Conservation (phyloP, 2,113 vertebrate genomes). For the Xiphophorus hellerii region DNA sequence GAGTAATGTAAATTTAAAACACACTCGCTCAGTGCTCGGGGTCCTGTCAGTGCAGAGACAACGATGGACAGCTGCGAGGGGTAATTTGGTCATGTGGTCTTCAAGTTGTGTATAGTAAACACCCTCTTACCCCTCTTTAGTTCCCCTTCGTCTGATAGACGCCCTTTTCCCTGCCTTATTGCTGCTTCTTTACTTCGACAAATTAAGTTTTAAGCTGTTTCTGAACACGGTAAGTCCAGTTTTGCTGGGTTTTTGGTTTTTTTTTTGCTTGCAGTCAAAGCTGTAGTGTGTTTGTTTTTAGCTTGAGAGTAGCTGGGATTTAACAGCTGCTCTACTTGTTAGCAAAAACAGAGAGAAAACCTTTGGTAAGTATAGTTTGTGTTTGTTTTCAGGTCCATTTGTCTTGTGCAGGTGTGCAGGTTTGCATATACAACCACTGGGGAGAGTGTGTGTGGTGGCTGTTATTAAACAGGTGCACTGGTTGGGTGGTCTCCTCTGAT, state of each 20-base stretch:
- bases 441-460: slow-evolving; percentile 17
- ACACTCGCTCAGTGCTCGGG: slow-evolving; percentile 33
- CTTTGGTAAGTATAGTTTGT: background rate
- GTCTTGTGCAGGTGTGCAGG: slow-evolving; percentile 31
- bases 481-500: slow-evolving; percentile 58
- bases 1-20: slow-evolving; percentile 49
- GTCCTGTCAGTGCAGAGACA: slow-evolving; percentile 62
- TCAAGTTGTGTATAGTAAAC: slow-evolving; percentile 56
- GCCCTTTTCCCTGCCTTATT: slow-evolving; percentile 11
- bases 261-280: background rate
- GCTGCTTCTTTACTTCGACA: background rate
- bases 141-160: slow-evolving; percentile 42
- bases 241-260: background rate
- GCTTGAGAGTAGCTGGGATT: background rate
- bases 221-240: slow-evolving; percentile 16
- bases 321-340: slow-evolving; percentile 18
- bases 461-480: slow-evolving; percentile 47
- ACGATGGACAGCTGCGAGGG: slow-evolving; percentile 69
- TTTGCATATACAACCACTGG: slow-evolving; percentile 3
- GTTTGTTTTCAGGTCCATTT: slow-evolving; percentile 35
- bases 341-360: background rate
- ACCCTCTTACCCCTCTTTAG: slow-evolving; percentile 57
- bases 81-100: slow-evolving; percentile 60
- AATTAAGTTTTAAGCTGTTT: background rate
- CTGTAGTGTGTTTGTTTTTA: slow-evolving; percentile 1